A percentile compares a stretch with the other conserved stretches of the same genome.
phyloP scores from a whole-genome alignment of 1,140 invertebrate species.

The Leptopilina clavipes region DNA sequence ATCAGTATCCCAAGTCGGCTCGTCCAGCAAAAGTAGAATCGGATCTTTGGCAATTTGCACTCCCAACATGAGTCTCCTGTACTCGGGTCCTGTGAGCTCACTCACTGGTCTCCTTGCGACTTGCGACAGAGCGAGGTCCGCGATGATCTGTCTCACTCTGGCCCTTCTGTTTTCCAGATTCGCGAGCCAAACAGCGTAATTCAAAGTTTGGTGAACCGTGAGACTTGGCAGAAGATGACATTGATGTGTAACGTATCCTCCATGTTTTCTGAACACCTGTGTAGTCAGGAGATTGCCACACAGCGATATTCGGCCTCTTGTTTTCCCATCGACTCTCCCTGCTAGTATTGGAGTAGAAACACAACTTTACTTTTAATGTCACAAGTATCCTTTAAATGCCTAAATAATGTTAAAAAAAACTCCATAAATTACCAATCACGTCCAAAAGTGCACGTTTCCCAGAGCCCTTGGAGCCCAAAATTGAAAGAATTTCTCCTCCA shows the following conservation, averaged over 20 bases:
- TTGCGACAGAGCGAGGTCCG: slow-evolving; percentile 91
- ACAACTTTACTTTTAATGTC: too few relatives aligned
- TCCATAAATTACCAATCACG: slow-evolving; percentile 81
- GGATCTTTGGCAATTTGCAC: slow-evolving; percentile 93
- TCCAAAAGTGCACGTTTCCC: slow-evolving; percentile 93
- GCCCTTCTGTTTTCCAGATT: slow-evolving; percentile 68
- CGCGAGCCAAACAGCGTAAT: slow-evolving; percentile 81
- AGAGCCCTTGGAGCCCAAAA: slow-evolving; percentile 95
- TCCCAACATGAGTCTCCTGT: slow-evolving; percentile 88
- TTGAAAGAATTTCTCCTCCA: slow-evolving; percentile 92
- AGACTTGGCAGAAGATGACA: slow-evolving; percentile 88
- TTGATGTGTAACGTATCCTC: slow-evolving; percentile 89
- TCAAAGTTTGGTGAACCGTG: slow-evolving; percentile 89
- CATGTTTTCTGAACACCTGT: slow-evolving; percentile 88
- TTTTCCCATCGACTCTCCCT: slow-evolving; percentile 82
- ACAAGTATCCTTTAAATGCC: too few relatives aligned
- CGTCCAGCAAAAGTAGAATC: slow-evolving; percentile 87
- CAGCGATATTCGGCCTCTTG: slow-evolving; percentile 88
- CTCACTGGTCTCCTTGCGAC: slow-evolving; percentile 88
- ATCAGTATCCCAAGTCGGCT: slow-evolving; percentile 93
- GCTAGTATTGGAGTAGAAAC: too few relatives aligned
- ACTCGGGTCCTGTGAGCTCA: slow-evolving; percentile 87
- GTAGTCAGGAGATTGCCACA: slow-evolving; percentile 88
- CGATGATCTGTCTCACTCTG: slow-evolving; percentile 86
- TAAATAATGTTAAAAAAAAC: slow-evolving; percentile 33